These are phyloP conservation scores for Scaeva pyrastri DNA, from an alignment of 2,888 invertebrate species.

Conservation along the genomic window DNA sequence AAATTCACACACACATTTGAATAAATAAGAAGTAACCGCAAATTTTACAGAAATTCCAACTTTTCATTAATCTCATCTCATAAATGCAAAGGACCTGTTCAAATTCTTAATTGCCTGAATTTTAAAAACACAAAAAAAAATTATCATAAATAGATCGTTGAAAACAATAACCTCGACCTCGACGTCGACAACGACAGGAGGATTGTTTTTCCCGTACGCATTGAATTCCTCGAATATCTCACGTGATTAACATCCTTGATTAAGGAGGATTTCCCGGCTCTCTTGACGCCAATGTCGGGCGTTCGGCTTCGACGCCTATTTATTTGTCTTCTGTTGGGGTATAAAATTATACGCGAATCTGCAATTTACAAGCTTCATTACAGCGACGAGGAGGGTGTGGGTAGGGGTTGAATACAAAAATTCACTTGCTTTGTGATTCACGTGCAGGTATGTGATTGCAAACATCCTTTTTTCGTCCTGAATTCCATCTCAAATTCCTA, in stretches of 20 bases:
- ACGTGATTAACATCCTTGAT: conserved; percentile 25
- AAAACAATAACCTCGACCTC: not conserved
- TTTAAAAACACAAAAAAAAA: not conserved
- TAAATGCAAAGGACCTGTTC: not conserved
- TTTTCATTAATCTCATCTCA: not conserved
- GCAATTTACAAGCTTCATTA: conserved; percentile 48
- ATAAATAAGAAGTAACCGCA: not conserved
- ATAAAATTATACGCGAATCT: not conserved
- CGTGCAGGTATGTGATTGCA: conserved; percentile 28
- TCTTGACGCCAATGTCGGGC: not conserved
- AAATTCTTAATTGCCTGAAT: conserved; percentile 7
- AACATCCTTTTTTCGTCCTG: conserved; percentile 22
- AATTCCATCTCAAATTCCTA: conserved; percentile 35
- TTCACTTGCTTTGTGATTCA: conserved; percentile 21
- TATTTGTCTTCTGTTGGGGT: not conserved
- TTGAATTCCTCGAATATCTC: conserved; percentile 33
- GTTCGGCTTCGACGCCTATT: too few species aligned
- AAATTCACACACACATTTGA: not conserved
- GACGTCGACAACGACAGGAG: too few species aligned
- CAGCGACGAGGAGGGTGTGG: too few species aligned
- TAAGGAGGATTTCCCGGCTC: not conserved
- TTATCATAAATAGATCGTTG: not conserved
- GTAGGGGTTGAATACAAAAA: too few species aligned
- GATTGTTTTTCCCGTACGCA: conserved; percentile 16
- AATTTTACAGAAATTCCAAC: not conserved